These are phyloP conservation scores for Ophioninae sp. DNA, from an alignment of 2,888 invertebrate species.

Conservation along the genomic window DNA sequence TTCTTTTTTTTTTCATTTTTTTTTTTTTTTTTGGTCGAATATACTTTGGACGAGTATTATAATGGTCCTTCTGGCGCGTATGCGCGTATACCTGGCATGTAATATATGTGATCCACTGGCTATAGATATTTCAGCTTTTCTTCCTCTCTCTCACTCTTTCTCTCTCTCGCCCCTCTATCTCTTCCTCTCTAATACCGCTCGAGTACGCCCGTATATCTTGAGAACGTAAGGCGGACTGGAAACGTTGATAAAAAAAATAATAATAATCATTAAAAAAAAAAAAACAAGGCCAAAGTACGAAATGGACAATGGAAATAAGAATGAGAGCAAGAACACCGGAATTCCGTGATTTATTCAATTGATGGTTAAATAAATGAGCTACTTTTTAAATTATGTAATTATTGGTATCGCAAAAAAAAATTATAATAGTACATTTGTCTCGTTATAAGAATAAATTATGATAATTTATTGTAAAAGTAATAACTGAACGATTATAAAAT, in stretches of 20 bases:
- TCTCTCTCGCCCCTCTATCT: no score
- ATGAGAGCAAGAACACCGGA: neutral
- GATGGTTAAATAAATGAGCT: no score
- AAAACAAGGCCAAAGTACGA: neutral
- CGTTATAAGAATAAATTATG: no score
- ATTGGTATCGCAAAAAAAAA: no score
- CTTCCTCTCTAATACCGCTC: neutral
- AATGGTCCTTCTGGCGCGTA: conserved; percentile 19
- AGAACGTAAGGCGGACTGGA: neutral
- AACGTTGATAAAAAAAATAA: neutral
- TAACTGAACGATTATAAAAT: no score
- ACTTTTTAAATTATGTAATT: no score
- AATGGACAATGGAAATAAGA: neutral
- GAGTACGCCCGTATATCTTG: neutral
- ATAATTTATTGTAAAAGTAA: no score
- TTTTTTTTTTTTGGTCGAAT: conserved; percentile 21
- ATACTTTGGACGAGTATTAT: conserved; percentile 45
- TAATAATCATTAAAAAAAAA: neutral
- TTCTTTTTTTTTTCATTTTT: conserved; percentile 17
- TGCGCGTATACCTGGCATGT: conserved; percentile 49
- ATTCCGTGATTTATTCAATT: neutral
- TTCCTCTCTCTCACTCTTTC: no score
- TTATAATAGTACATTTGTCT: no score
- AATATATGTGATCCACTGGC: conserved; percentile 54
- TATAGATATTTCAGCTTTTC: conserved; percentile 21